Conservation (phyloP, 2,113 vertebrate genomes). For the Epinephelus moara region DNA sequence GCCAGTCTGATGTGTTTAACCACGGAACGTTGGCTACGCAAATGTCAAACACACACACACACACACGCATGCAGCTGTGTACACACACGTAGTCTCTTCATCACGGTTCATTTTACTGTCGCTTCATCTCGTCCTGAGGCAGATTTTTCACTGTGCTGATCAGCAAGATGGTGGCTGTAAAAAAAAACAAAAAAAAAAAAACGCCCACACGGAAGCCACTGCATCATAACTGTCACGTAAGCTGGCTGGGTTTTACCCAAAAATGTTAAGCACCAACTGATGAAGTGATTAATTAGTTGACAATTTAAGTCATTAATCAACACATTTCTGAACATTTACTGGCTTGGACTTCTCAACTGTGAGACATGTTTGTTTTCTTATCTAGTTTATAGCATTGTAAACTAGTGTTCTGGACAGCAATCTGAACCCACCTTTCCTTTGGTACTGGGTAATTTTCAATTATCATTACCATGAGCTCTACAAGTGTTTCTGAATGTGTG, state of each 20-base stretch:
- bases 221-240: neutral
- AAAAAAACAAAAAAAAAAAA: neutral
- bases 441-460: too few relatives aligned
- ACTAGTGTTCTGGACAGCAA: too few relatives aligned
- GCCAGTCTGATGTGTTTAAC: conserved; percentile 48
- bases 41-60: conserved; percentile 35
- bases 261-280: too few relatives aligned
- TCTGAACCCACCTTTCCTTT: too few relatives aligned
- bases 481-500: too few relatives aligned
- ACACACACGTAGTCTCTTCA: neutral
- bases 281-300: too few relatives aligned
- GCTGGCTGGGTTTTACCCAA: neutral
- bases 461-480: too few relatives aligned
- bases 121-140: conserved; percentile 17
- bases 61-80: neutral
- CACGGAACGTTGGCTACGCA: conserved; percentile 1
- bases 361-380: too few relatives aligned
- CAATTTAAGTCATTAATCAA: neutral
- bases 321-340: neutral
- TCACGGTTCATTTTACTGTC: conserved; percentile 42
- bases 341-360: too few relatives aligned
- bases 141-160: conserved; percentile 31
- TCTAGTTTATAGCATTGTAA: too few relatives aligned
- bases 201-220: neutral
- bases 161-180: conserved; percentile 7